A percentile compares a stretch with the other conserved stretches of the same genome.
Conservation (phyloP, 2,888 invertebrate genomes). For the Strigamia maritima region DNA sequence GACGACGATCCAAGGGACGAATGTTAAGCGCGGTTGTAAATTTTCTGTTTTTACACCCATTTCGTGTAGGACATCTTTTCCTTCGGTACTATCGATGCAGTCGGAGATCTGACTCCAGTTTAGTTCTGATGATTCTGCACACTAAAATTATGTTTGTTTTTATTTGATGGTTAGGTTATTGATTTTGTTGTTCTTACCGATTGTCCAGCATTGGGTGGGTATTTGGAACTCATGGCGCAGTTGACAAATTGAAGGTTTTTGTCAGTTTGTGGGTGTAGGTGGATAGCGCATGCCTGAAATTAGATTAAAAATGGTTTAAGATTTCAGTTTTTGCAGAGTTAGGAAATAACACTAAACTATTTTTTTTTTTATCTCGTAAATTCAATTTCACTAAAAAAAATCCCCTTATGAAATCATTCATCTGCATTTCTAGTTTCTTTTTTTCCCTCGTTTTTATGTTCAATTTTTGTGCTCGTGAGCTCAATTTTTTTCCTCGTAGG, state of each 20-base stretch:
- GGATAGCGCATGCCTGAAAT: conserved; percentile 58
- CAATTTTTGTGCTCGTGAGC: too few relatives aligned
- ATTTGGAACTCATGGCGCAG: conserved; percentile 60
- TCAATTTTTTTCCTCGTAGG: too few relatives aligned
- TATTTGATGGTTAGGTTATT: background rate
- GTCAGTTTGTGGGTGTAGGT: conserved; percentile 50
- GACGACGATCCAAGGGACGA: conserved; percentile 48
- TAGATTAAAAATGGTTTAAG: too few relatives aligned
- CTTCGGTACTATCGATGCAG: conserved; percentile 45
- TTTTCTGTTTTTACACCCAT: conserved; percentile 44
- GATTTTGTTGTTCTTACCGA: conserved; percentile 38
- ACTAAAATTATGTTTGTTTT: conserved; percentile 41
- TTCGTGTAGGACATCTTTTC: conserved; percentile 45
- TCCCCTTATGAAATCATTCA: too few relatives aligned
- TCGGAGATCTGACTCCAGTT: conserved; percentile 45
- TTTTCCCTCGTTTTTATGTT: too few relatives aligned
- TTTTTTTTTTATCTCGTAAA: too few relatives aligned
- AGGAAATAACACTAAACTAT: too few relatives aligned
- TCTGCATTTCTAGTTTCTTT: too few relatives aligned
- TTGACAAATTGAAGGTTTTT: conserved; percentile 58
- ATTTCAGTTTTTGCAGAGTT: background rate
- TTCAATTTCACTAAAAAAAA: too few relatives aligned
- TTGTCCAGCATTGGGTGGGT: conserved; percentile 47
- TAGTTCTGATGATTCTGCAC: conserved; percentile 44
- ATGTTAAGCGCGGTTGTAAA: conserved; percentile 46